phyloP scores from a whole-genome alignment of 2,888 invertebrate species.

The Chrysina gloriosa region DNA sequence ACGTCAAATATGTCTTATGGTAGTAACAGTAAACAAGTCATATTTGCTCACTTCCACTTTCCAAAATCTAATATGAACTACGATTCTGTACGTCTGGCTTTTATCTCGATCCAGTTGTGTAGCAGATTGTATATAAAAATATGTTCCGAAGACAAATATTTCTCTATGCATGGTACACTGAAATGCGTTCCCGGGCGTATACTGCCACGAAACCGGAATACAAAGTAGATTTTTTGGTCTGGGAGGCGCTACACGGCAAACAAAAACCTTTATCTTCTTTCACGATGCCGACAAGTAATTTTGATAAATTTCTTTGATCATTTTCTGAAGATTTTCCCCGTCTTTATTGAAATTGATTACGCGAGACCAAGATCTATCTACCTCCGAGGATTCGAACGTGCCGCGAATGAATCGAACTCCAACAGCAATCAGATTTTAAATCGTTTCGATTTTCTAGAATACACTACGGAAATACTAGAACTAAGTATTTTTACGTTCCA shows the following conservation, averaged over 20 bases:
- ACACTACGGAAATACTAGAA: not conserved
- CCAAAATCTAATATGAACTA: no score
- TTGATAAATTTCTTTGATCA: conserved; percentile 15
- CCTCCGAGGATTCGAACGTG: not conserved
- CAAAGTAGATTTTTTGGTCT: not conserved
- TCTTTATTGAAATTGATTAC: conserved; percentile 11
- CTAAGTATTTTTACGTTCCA: not conserved
- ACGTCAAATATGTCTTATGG: no score
- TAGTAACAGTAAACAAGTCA: no score
- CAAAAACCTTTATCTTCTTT: conserved; percentile 8
- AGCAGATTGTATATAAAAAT: conserved; percentile 8
- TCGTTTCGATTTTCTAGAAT: not conserved
- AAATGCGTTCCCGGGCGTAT: not conserved
- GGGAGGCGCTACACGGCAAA: not conserved
- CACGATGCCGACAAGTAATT: conserved; percentile 4
- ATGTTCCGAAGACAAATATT: conserved; percentile 1
- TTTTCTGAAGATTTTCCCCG: not conserved
- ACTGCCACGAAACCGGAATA: not conserved
- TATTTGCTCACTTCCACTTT: no score
- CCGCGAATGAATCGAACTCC: not conserved
- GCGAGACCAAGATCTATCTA: not conserved
- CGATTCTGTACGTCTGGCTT: no score
- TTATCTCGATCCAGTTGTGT: not conserved
- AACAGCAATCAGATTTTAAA: not conserved
- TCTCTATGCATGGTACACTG: not conserved